A percentile compares a stretch with the other conserved stretches of the same genome.
Conservation (phyloP, 64 coral and sea anemone genomes). For the Dendronephthya gigantea region DNA sequence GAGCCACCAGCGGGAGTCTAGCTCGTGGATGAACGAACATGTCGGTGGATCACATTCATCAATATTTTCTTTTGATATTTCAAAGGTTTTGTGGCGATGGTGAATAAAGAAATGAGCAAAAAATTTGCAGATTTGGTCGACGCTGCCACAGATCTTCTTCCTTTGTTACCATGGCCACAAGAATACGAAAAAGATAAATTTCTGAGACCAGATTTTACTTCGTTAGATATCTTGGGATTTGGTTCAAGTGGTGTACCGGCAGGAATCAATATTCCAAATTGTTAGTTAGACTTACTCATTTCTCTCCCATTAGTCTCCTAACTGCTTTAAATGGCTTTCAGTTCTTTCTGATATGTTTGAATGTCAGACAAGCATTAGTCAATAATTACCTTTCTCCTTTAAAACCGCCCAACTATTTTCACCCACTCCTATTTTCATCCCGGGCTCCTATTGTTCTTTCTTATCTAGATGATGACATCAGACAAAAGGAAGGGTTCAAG, state of each 20-base stretch:
- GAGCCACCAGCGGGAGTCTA: no score
- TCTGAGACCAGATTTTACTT: constrained; percentile 85
- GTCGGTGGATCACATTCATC: no score
- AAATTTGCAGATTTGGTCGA: constrained; percentile 70
- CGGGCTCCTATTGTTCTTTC: neutral
- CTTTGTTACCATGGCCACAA: constrained; percentile 61
- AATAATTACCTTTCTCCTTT: no score
- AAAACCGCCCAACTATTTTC: no score
- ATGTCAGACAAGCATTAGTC: no score
- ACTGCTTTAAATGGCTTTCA: no score
- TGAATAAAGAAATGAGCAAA: constrained; percentile 92
- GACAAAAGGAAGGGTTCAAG: constrained; percentile 87
- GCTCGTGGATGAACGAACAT: neutral
- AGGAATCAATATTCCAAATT: constrained; percentile 97
- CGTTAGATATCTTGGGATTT: constrained; percentile 82
- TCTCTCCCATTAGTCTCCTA: no score
- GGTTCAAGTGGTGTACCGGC: constrained; percentile 90
- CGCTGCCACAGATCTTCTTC: constrained; percentile 60
- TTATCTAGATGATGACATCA: constrained; percentile 77
- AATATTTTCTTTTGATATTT: neutral
- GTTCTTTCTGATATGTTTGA: no score
- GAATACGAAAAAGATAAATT: constrained; percentile 86
- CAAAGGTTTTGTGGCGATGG: constrained; percentile 80
- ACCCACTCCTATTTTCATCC: no score
- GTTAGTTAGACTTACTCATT: constrained; percentile 36